Base-by-base conservation (phyloP, 2,888 invertebrate species). In the Molanna angustata region DNA sequence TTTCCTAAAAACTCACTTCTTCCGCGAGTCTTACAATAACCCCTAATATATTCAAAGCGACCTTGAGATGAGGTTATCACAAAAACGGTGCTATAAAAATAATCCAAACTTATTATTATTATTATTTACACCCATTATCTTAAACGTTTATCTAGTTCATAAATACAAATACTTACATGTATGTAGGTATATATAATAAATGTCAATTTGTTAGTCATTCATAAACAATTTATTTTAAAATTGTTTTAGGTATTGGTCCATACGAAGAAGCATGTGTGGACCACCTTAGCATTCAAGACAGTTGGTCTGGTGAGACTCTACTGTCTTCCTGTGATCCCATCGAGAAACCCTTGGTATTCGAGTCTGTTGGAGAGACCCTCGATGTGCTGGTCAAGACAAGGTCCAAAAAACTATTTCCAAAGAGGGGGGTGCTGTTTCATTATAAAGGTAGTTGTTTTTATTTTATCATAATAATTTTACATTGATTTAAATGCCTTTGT, bases 381-480 rank as follows among this genome's bases (percentile, higher is more conserved):
- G 71, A 78, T 52, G 69, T 79, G 6, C 58, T 66, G 4, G 72
- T 83, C 7, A 71, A 71, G 50, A 73, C 74, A 1, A 71, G 69
- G 56, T 78, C 80, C 2, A 66, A 71, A 59, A 77, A 76, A 33
- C 63, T 69, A 20, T 80, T 74, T 57, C 83, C 84, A 0, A 81
- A 81, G 59, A 71, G 85, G 63, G 86, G 86, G 2, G 74, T 85
- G 51, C 67, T 86, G 16, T 69, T 85, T 59, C 80, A 84, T 69
- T 86, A 80, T 66, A 79, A 80, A 69, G 80, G 82, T 82, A 66
- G n/a, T n/a, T n/a, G n/a, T n/a, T n/a, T n/a, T n/a, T n/a, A n/a
- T n/a, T n/a, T n/a, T n/a, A n/a, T n/a, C n/a, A n/a, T n/a, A n/a
- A n/a, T n/a, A n/a, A n/a, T n/a, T n/a, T n/a, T n/a, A n/a, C n/a